phyloP scores from a whole-genome alignment of 2,797 vertebrate genomes.

The Lemur catta region DNA sequence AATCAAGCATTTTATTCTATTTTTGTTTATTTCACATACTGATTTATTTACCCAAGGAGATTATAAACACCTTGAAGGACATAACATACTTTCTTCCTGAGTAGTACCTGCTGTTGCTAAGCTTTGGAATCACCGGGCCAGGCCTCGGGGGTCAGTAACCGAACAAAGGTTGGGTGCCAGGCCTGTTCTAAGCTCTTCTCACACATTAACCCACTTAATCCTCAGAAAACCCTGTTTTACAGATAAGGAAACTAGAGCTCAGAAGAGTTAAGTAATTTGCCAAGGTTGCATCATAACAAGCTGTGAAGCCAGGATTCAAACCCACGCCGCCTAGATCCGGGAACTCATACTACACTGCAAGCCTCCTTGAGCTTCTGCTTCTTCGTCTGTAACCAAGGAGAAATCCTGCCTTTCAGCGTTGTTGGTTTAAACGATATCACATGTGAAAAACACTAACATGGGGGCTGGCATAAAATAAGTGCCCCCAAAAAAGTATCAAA shows the following conservation, averaged over 20 bases:
- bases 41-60: background rate
- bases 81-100: background rate
- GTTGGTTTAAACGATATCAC: background rate
- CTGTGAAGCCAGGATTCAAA: background rate
- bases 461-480: background rate
- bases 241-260: background rate
- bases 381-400: background rate
- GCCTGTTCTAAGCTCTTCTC: background rate
- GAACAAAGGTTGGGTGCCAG: background rate
- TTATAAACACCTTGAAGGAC: background rate
- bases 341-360: fast-evolving
- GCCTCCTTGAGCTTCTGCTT: background rate
- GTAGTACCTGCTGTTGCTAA: no score
- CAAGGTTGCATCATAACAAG: no score
- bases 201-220: background rate
- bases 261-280: background rate
- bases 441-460: background rate
- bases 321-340: fast-evolving
- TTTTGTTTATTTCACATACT: background rate
- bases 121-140: background rate
- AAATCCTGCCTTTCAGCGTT: background rate
- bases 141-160: background rate
- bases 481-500: background rate
- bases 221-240: background rate
- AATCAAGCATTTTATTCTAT: conserved; percentile 17